Evolutionary conservation across 1,140 invertebrate genomes (phyloP), one percentile per base, ranked within the genome.

Genomic region (Tyrophagus putrescentiae): DNA sequence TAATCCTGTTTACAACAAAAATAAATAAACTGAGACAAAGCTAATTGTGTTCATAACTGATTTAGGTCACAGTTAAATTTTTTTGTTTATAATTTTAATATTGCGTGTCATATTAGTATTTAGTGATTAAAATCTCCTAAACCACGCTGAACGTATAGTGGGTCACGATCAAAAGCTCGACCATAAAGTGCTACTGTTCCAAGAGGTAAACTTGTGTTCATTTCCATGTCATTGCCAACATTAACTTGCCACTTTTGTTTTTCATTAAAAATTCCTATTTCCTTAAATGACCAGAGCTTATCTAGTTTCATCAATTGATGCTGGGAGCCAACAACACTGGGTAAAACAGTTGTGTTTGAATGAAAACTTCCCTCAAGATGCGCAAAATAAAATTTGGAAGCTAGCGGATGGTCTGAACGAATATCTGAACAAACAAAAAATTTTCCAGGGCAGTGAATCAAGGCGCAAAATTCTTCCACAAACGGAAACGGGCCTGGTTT

Each of bases 401-500:
- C 7, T n/a, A 29, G 36, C 25, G 36, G 5, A 25, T 45, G 11
- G 32, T 57, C 44, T 21, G 50, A 57, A 53, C n/a, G 16, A 31
- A 41, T 59, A n/a, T 33, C 1, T 16, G n/a, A 32, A 60, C 33
- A 57, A 23, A 9, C 13, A 13, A 34, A 27, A 11, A 53, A 54
- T 21, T n/a, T 36, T 23, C 34, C 27, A 13, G 60, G 57, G 39
- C 63, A 65, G 4, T 52, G 52, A 25, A 59, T 23, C 16, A 65
- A 7, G 13, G 50, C 50, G 48, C 65, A 65, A 16, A 31, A 7
- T 31, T 65, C 62, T 11, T 36, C 45, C 7, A 58, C 42, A 18
- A 42, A 62, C 6, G 28, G 32, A 36, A 48, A 65, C 6, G 5
- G 3, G 13, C 52, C 36, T 0, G 31, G 33, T 50, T 33, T 18